phyloP scores from a whole-genome alignment of 2,797 vertebrate species.

The Cichlasoma orientale region DNA sequence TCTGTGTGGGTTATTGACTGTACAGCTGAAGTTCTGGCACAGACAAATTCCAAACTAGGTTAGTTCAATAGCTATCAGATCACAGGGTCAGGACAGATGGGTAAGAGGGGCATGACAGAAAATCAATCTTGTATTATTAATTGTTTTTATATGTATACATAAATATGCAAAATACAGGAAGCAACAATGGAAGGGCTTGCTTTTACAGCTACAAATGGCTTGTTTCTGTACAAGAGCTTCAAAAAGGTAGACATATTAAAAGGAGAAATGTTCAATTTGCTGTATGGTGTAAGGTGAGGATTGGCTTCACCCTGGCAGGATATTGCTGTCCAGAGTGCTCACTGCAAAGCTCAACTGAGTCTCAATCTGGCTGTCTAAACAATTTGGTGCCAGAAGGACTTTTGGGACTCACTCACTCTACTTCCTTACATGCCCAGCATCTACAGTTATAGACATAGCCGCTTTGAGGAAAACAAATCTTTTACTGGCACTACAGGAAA shows the following conservation, averaged over 20 bases:
- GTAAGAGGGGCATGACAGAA: not conserved
- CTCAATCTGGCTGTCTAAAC: conserved; percentile 40
- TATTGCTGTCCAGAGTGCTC: conserved; percentile 8
- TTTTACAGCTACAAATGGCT: not conserved
- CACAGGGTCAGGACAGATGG: conserved; percentile 17
- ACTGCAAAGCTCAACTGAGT: conserved; percentile 27
- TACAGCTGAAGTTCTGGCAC: conserved; percentile 38
- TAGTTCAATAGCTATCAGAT: conserved; percentile 47
- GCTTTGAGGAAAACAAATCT: conserved; percentile 5
- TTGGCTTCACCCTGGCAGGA: conserved; percentile 17
- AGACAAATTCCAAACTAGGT: conserved; percentile 44
- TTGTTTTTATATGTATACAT: not conserved
- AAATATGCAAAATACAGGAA: not conserved
- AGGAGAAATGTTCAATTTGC: conserved; percentile 10
- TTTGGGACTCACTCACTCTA: conserved; percentile 13
- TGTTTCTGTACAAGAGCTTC: not conserved
- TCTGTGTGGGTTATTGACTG: conserved; percentile 36
- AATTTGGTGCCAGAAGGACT: conserved; percentile 16
- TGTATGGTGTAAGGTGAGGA: conserved; percentile 5
- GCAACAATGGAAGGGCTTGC: not conserved
- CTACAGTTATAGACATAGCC: conserved; percentile 17
- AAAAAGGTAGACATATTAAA: not conserved
- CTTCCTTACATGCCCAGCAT: conserved; percentile 14
- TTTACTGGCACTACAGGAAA: conserved; percentile 15
- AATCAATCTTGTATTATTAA: not conserved